A percentile compares a stretch with the other conserved stretches of the same genome.
phyloP scores from a whole-genome alignment of 1,140 invertebrate genomes.

The Nephila pilipes region DNA sequence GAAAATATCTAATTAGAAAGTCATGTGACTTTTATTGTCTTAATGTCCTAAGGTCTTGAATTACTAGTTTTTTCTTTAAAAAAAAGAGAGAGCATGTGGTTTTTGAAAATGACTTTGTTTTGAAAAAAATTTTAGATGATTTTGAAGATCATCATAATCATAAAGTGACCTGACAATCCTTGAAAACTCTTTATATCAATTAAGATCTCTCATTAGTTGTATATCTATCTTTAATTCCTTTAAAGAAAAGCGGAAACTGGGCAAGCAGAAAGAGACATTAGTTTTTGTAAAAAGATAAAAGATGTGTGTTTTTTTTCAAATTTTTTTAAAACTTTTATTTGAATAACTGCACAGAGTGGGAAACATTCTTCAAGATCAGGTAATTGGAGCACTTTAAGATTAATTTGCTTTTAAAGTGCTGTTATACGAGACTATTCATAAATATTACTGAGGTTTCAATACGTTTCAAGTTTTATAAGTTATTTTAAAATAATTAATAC shows the following conservation, averaged over 20 bases:
- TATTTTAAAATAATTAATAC: too few species aligned
- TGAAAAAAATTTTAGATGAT: not conserved
- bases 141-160: not conserved
- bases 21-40: too few species aligned
- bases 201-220: not conserved
- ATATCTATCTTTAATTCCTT: not conserved
- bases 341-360: not conserved
- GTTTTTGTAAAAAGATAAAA: not conserved
- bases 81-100: too few species aligned
- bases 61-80: too few species aligned
- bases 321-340: not conserved
- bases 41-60: too few species aligned
- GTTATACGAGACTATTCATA: too few species aligned
- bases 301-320: not conserved
- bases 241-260: not conserved
- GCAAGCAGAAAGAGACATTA: not conserved
- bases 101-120: too few species aligned
- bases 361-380: not conserved
- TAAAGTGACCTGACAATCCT: constrained; percentile 19
- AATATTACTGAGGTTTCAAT: too few species aligned
- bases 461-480: too few species aligned
- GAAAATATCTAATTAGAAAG: too few species aligned
- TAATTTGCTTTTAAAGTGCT: not conserved
- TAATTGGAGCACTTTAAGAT: not conserved
- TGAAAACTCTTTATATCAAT: not conserved